Evolutionary conservation across 2,888 invertebrate species (phyloP).

Genomic region (Nemotelus pantherinus): DNA sequence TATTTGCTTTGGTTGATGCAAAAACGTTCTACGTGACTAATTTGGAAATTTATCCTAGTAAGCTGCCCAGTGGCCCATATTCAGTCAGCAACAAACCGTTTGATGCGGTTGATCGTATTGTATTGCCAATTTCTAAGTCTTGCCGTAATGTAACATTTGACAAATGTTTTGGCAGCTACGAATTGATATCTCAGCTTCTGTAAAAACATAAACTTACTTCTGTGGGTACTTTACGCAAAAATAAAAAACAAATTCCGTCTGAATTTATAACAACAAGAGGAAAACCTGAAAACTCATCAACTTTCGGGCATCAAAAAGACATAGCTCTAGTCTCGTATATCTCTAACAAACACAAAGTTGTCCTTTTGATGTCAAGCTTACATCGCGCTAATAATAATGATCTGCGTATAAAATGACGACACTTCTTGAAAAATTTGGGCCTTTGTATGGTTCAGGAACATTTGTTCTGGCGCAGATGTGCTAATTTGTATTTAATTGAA

Average conservation of each 20-base stretch:
- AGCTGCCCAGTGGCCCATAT: not conserved
- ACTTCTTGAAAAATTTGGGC: not conserved
- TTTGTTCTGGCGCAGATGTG: not conserved
- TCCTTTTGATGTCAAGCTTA: conserved; percentile 9
- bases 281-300: not conserved
- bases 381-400: not conserved
- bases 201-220: conserved; percentile 5
- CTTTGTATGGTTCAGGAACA: conserved; percentile 7
- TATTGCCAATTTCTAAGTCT: not conserved
- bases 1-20: conserved; percentile 21
- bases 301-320: conserved; percentile 3
- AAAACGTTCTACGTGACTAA: conserved; percentile 8
- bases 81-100: not conserved
- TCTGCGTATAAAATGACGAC: not conserved
- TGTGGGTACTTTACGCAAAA: conserved; percentile 6
- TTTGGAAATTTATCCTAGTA: not conserved
- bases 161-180: not conserved
- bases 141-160: not conserved
- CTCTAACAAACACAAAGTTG: not conserved
- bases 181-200: not conserved
- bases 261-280: not conserved
- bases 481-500: no score
- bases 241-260: conserved; percentile 1
- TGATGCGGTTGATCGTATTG: not conserved
- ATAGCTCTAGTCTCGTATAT: not conserved